Evolutionary conservation across 2,797 vertebrate genomes (phyloP), one percentile per base, ranked within the genome.

Genomic region (Siniperca undulata): DNA sequence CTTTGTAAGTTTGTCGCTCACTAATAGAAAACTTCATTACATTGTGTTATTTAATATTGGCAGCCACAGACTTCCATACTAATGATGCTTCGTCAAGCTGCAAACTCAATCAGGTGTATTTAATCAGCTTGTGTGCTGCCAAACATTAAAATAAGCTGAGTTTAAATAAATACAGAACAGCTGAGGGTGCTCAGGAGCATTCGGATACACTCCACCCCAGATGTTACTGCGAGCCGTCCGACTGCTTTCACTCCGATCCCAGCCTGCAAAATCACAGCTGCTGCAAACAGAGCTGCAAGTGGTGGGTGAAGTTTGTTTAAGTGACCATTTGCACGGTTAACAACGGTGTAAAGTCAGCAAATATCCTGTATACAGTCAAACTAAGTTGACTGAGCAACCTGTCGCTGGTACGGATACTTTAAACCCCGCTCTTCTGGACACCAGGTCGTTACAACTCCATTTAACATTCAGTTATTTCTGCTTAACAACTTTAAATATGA

Each of bases 401-500:
- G 48, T 4, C 52, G n/a, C 17, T 1, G 42, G 44, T 13, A 17
- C 7, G 19, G 55, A 73, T 2, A 44, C 38, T 34, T 16, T 24
- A 55, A 16, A 30, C 40, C 4, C 19, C 5, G 3, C 20, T 42
- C 34, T 0, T 16, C 24, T 4, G 3, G 14, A 20, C 65, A n/a
- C 17, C 55, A 36, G 12, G 11, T 19, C 34, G 34, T 10, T 10
- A 30, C 5, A 30, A 1, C 30, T 67, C 66, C 0, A 1, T 3
- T 55, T 3, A 46, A 76, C 44, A 40, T 19, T 65, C 36, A 42
- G 1, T 38, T 1, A 48, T 30, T 38, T 58, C n/a, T 22, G 16
- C 61, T 70, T 10, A 74, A 36, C 38, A 68, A 9, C 58, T 60
- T 13, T 19, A 76, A 44, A n/a, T 2, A 69, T n/a, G 27, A 64